These are phyloP conservation scores for Cottoperca gobio DNA, from an alignment of 2,797 vertebrate species.

Conservation along the genomic window DNA sequence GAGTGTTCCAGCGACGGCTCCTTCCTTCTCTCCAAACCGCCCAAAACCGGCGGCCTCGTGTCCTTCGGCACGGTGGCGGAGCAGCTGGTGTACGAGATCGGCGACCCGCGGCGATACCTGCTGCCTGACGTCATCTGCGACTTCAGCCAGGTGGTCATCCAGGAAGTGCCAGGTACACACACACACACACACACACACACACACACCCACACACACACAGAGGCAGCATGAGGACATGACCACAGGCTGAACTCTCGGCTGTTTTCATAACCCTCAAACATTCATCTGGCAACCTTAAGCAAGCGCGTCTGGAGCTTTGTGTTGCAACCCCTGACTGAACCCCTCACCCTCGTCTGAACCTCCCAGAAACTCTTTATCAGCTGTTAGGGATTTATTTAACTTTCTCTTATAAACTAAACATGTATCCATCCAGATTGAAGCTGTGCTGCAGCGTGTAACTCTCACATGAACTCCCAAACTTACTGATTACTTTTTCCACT, in stretches of 20 bases:
- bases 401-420: constrained; percentile 47
- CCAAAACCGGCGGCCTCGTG: constrained; percentile 86
- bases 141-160: constrained; percentile 88
- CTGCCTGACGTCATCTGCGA: constrained; percentile 91
- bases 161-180: constrained; percentile 86
- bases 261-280: constrained; percentile 46
- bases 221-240: constrained; percentile 40
- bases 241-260: constrained; percentile 48
- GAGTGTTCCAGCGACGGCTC: constrained; percentile 87
- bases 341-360: constrained; percentile 30
- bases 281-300: constrained; percentile 31
- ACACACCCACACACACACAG: constrained; percentile 23
- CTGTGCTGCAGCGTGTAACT: constrained; percentile 13
- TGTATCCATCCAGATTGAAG: constrained; percentile 18
- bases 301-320: constrained; percentile 35
- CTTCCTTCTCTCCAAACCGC: constrained; percentile 87
- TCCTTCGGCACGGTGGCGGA: constrained; percentile 89
- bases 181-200: constrained; percentile 9
- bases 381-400: neutral
- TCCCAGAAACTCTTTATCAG: constrained; percentile 30
- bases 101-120: constrained; percentile 86
- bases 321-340: constrained; percentile 39
- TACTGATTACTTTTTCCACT: too few relatives aligned
- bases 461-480: constrained; percentile 35
- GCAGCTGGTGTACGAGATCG: constrained; percentile 91